Percentiles rank a stretch among this genome's conserved stretches.
These are phyloP conservation scores for Genyomyrus donnyi DNA, from an alignment of 2,113 vertebrate species.

Conservation along the genomic window DNA sequence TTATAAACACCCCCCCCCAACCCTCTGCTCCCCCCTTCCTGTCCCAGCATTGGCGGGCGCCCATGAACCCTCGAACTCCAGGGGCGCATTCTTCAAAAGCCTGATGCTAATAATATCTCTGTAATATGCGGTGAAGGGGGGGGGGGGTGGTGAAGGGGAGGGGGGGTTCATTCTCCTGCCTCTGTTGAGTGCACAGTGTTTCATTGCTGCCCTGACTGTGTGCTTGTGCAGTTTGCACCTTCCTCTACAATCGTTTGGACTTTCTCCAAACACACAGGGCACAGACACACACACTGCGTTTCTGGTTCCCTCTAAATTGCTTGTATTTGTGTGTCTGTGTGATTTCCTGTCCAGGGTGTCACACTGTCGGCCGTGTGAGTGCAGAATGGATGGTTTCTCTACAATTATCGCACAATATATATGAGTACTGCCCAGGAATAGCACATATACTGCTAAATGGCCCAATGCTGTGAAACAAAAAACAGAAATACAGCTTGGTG, in stretches of 20 bases:
- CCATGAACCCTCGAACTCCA: constrained; percentile 42
- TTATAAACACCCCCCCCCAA: neutral
- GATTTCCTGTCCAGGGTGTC: neutral
- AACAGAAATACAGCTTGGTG: neutral
- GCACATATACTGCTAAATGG: neutral
- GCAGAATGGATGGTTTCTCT: neutral
- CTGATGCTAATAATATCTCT: constrained; percentile 59
- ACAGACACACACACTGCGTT: neutral
- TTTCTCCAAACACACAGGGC: neutral
- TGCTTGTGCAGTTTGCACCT: neutral
- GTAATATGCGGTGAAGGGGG: constrained; percentile 24
- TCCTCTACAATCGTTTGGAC: neutral
- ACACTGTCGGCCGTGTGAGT: neutral
- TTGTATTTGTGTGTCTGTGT: neutral
- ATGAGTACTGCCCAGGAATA: neutral
- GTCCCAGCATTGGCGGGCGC: constrained; percentile 27
- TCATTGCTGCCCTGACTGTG: neutral
- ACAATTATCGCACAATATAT: neutral
- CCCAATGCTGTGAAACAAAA: neutral
- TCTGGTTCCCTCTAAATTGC: neutral
- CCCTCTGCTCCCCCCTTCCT: neutral
- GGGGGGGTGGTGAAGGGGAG: neutral
- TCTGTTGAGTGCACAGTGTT: neutral
- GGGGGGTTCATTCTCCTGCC: neutral
- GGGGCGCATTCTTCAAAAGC: constrained; percentile 54